Evolutionary conservation across 2,888 invertebrate species (phyloP), one percentile per base, ranked within the genome.

Genomic region (Argynnis bischoffii): DNA sequence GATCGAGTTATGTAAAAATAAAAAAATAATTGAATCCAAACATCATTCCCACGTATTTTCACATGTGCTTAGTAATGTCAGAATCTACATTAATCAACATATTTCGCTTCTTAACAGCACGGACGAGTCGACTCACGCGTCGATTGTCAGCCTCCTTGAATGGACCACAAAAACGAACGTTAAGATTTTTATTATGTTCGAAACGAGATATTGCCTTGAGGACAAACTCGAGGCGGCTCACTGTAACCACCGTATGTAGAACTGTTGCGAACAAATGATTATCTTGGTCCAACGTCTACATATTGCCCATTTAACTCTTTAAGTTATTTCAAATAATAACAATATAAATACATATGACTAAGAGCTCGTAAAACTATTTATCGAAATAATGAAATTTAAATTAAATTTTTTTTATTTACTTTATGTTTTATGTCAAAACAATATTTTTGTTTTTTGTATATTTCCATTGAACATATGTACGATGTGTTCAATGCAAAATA

Each of bases 171-270:
- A 88, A 88, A 88, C 82, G 81, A 79, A 76, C 84, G 83, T 87
- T 85, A 88, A 84, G 83, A 83, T 85, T 87, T 85, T 87, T 82
- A 86, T 88, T 88, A 86, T 87, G 81, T 83, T 83, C 83, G 76
- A 84, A 86, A 81, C 84, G 81, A 86, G 85, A 88, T 88, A 88
- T 88, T 85, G 83, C 89, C 87, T 89, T 86, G 85, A 87, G 82
- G 81, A 86, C 86, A 85, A 84, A 79, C 83, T 83, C 81, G 83
- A 71, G 61, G 56, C 81, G 81, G 82, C 79, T 81, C 72, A 79
- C 75, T 75, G 73, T 79, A 75, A 79, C 87, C 86, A 86, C 60
- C 73, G 66, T 72, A 75, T 75, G 73, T 72, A 79, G 87, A 81
- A 75, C 87, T 81, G 78, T 76, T 71, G 74, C 68, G 63, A 75